Evolutionary conservation across 1,140 invertebrate species (phyloP), one percentile per base, ranked within the genome.

Genomic region (Apolygus lucorum): DNA sequence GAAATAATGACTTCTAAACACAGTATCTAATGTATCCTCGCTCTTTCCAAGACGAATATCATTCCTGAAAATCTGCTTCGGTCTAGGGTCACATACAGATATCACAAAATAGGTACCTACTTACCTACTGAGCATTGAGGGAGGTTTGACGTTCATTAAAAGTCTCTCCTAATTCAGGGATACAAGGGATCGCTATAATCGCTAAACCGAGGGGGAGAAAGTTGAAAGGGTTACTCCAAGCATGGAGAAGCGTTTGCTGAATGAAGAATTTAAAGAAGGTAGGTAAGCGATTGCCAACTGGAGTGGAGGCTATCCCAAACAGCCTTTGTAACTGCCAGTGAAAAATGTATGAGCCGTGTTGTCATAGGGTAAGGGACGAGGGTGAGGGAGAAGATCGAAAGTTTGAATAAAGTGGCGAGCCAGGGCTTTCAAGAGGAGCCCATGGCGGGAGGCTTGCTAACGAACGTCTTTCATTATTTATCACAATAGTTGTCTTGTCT

Each of bases 391-490:
- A 64, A 29, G 63, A 64, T 64, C 63, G 63, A 28, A 64, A 64
- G 25, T 64, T 64, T 64, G 63, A 64, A 64, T 64, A 64, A 64
- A 64, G 25, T 59, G 54, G 11, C 22, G 54, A 59, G 54, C 54
- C 2, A 21, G 4, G 54, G 54, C 54, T 24, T 59, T 59, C 22
- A 13, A 59, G 22, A 24, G 54, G 54, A 59, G 54, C 54, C 4
- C 13, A 59, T 24, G 63, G 63, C 13, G 63, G 26, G 63, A 28
- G 24, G 25, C 28, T 28, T 26, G 28, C 27, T 64, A 64, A 64
- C 63, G 63, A 64, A 64, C 63, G 63, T 28, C 27, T 64, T 64
- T 64, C 63, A 64, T 64, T 64, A 64, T 64, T 64, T 64, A 64
- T 64, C 63, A 64, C 63, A 64, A 64, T 64, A 64, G 63, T 26